Evolutionary conservation across 1,140 invertebrate genomes (phyloP), one percentile per base, ranked within the genome.

Genomic region (Rhopalosiphum padi): DNA sequence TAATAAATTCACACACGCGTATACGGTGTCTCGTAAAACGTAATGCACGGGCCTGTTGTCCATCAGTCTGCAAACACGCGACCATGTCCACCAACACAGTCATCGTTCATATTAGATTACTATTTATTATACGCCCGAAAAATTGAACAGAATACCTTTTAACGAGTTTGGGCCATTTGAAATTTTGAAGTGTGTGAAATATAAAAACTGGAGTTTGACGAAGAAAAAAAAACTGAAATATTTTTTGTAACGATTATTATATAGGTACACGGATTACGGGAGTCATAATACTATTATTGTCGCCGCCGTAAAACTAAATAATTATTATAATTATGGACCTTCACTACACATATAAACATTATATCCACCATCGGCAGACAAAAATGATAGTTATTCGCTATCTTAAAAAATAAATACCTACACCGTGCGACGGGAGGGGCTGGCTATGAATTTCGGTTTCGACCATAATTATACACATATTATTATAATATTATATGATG

Each of bases 271-370:
- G 37, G 3, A 37, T 7, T 41, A 41, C 23, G 83, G 30, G n/a
- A 18, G 11, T 77, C 2, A 77, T 68, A 60, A 60, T 68, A 77
- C n/a, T 77, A 77, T 23, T 41, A 23, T 46, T 21, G 35, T 51
- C 86, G 43, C 8, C 46, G 43, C 51, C n/a, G 87, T 89, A 86
- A 46, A 86, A 86, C 15, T 21, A 35, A 89, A 89, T 53, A 48
- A 53, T 89, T 53, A 53, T 53, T 89, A 53, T 89, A 53, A 89
- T 89, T 87, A 46, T 30, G 41, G 43, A 46, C 43, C 43, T 87
- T 1, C 18, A 53, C 21, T 25, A 8, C 43, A 46, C 25, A 30
- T 22, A 51, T 25, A 25, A 3, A 48, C 6, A 22, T n/a, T 86
- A 15, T 86, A 30, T 46, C 25, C 37, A 86, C 25, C 6, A n/a